phyloP scores from a whole-genome alignment of 2,888 invertebrate species.

The Callimorpha dominula region DNA sequence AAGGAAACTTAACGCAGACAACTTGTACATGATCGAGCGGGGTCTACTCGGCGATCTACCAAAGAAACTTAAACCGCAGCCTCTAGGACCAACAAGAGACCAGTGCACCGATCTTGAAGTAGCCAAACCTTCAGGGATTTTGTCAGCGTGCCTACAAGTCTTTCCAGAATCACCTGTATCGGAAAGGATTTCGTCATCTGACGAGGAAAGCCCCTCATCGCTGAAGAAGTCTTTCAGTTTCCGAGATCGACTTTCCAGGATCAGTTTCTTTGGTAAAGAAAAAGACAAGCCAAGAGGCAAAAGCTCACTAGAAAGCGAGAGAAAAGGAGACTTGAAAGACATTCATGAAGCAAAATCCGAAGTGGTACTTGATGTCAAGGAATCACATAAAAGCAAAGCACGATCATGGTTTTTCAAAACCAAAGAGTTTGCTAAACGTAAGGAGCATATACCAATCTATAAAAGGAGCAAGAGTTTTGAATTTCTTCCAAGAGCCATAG shows the following conservation, averaged over 20 bases:
- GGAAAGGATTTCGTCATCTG: slow-evolving; percentile 60
- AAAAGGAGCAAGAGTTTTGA: slow-evolving; percentile 82
- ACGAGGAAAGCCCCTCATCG: slow-evolving; percentile 69
- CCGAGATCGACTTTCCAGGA: slow-evolving; percentile 75
- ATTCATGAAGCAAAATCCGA: slow-evolving; percentile 32
- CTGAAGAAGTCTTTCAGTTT: slow-evolving; percentile 81
- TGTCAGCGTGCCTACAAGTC: slow-evolving; percentile 74
- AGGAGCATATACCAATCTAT: slow-evolving; percentile 64
- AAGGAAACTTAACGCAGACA: slow-evolving; percentile 77
- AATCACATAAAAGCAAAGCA: slow-evolving; percentile 73
- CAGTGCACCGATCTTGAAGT: slow-evolving; percentile 74
- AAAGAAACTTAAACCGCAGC: slow-evolving; percentile 73
- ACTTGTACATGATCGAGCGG: slow-evolving; percentile 74
- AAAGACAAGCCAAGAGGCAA: slow-evolving; percentile 72
- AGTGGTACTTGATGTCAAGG: slow-evolving; percentile 52
- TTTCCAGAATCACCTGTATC: slow-evolving; percentile 68
- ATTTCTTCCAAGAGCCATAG: slow-evolving; percentile 75
- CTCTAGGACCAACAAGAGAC: slow-evolving; percentile 66
- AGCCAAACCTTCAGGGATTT: slow-evolving; percentile 78
- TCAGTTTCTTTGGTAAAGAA: slow-evolving; percentile 73
- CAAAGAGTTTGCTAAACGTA: slow-evolving; percentile 68
- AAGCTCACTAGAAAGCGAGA: slow-evolving; percentile 66
- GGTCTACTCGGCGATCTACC: slow-evolving; percentile 79
- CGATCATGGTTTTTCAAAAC: slow-evolving; percentile 80
- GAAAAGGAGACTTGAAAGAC: slow-evolving; percentile 33